Evolutionary conservation across 1,140 invertebrate genomes (phyloP).

Genomic region (Cydia fagiglandana): DNA sequence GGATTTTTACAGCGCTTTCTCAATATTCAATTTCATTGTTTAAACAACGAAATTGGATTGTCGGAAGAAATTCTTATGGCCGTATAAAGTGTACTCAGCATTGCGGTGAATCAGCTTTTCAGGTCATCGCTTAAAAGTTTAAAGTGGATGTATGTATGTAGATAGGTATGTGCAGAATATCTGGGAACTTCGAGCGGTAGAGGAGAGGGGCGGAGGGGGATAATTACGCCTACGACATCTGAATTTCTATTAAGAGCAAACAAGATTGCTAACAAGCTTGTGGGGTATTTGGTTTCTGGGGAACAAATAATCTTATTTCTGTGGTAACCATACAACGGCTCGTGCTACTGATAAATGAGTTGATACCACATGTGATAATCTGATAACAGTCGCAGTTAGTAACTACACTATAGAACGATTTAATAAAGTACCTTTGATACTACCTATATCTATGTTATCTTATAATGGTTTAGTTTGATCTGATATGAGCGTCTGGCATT

Average conservation of each 20-base stretch:
- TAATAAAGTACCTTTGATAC: not conserved
- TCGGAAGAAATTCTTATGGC: constrained; percentile 39
- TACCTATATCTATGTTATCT: constrained; percentile 34
- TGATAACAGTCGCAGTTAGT: constrained; percentile 9
- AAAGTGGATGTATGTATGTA: not conserved
- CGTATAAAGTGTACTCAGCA: constrained; percentile 33
- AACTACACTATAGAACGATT: not conserved
- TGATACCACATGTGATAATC: not conserved
- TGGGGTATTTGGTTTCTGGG: not conserved
- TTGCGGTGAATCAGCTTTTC: constrained; percentile 23
- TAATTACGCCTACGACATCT: not conserved
- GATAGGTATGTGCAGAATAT: not conserved
- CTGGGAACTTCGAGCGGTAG: not conserved
- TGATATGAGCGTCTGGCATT: constrained; percentile 17
- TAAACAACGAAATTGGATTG: constrained; percentile 67
- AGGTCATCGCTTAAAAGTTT: constrained; percentile 21
- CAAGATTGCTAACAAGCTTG: not conserved
- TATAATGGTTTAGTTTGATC: constrained; percentile 42
- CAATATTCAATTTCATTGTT: constrained; percentile 64
- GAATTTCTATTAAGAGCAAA: constrained; percentile 9
- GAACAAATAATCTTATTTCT: not conserved
- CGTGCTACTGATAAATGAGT: constrained; percentile 2
- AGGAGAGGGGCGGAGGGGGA: not conserved
- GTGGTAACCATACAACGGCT: not conserved
- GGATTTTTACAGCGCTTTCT: constrained; percentile 61